Base-by-base conservation (phyloP, 2,888 invertebrate species). In the Neoitamus cyanurus region DNA sequence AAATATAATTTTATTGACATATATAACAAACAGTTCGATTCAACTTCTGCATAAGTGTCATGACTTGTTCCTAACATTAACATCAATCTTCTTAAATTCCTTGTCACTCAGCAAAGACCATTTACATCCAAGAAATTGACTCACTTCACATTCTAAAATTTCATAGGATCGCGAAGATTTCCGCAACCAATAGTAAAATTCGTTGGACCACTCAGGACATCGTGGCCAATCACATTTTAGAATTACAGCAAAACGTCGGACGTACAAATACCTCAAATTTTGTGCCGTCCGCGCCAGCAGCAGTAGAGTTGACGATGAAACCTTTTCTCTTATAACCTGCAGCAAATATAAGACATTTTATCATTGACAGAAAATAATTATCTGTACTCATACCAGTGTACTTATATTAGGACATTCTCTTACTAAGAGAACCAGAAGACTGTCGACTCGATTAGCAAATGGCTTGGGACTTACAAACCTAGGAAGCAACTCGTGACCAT, bases 231-330 rank as follows among this genome's bases (percentile, higher is more conserved):
- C 94, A 88, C 93, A 94, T 89, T 94, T 92, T 85, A 94, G 91
- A 85, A 97, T 92, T 9, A 96, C 93, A 0, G 94, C 96, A 88
- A 96, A 95, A 77, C 94, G 92, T 69, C 97, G 92, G 0, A 97
- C 93, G 87, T 94, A 92, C 1, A 96, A 91, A 83, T 92, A 92
- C 25, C 92, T 92, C 83, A 96, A 90, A 87, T 93, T 93, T 88
- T 93, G 93, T 0, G 94, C 94, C 1, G 94, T 93, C 73, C 92
- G 92, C 0, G 94, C 95, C 69, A 96, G 91, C 13, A 96, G 92
- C 68, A 97, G 90, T 15, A 96, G 92, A 0, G 96, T 96, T 0
- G 95, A 93, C 1, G 96, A 96, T 3, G 96, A 96, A 84, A 97
- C 93, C 88, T 95, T 93, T 89, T 97, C 96, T 6, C 95, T 93